A percentile compares a stretch with the other conserved stretches of the same genome.
Conservation (phyloP, 1,140 invertebrate genomes). For the Ectropis grisescens region DNA sequence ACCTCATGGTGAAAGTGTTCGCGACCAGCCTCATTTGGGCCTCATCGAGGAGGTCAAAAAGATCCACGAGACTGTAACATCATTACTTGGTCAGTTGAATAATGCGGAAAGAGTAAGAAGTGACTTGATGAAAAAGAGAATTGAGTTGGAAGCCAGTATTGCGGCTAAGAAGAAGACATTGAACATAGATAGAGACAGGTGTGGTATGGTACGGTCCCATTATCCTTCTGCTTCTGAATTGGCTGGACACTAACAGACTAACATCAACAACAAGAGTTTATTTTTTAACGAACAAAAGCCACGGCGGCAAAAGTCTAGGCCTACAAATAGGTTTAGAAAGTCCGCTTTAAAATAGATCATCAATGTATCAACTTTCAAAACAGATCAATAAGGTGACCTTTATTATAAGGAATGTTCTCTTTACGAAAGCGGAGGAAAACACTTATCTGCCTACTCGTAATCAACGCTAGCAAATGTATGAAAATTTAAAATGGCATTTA, state of each 20-base stretch:
- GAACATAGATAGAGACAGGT: constrained; percentile 78
- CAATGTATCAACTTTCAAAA: no score
- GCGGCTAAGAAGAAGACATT: constrained; percentile 80
- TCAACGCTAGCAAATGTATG: no score
- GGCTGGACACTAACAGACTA: constrained; percentile 68
- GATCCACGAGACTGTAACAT: constrained; percentile 75
- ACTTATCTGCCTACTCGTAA: no score
- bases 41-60: constrained; percentile 82
- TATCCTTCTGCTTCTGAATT: constrained; percentile 78
- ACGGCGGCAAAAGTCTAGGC: no score
- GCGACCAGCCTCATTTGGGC: constrained; percentile 77
- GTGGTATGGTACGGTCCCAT: constrained; percentile 75
- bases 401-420: no score
- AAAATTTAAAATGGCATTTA: no score
- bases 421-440: no score
- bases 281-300: no score
- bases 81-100: constrained; percentile 59
- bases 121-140: constrained; percentile 73
- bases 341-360: no score
- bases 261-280: no score
- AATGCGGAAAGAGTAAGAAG: constrained; percentile 73
- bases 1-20: constrained; percentile 79
- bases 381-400: no score
- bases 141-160: constrained; percentile 77
- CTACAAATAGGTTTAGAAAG: no score